Base-by-base conservation (phyloP, 2,888 invertebrate species). In the Allophyes oxyacanthae region DNA sequence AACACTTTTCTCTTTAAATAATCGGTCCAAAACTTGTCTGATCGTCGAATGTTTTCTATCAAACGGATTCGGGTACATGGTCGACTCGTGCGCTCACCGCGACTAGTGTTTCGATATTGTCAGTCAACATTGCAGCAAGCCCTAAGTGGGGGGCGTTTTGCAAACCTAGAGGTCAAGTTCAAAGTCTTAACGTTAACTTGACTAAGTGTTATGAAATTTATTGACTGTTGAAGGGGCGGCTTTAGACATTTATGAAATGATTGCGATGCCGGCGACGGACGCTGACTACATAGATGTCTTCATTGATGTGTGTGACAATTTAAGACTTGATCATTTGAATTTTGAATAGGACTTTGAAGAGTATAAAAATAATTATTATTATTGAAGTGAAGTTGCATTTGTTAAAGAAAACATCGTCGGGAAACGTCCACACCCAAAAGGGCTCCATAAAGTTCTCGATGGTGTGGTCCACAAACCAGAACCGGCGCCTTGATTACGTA, bases 21-120 rank as follows among this genome's bases (percentile, higher is more conserved):
- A 84, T 55, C 94, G 94, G 77, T 96, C 96, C 73, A 96, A 85
- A 74, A 96, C 94, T 85, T 96, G 96, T 59, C 96, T 94, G 76
- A 96, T 96, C 40, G 95, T 95, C 59, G 95, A 96, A 86, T 96
- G 96, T 81, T 96, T 96, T 82, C 96, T 94, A 75, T 96, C 95
- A 84, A 96, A 95, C 72, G 96, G 96, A 83, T 96, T 96, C 15
- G 96, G 96, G 86, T 95, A 96, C 96, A 96, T 96, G 71, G 66
- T 81, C 53, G 59, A 48, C 57, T 64, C 86, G 85, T 84, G 83
- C 83, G 84, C 72, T 68, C 80, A 38, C 64, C 46, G 50, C 72
- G 68, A 66, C 76, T 68, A 45, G 66, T 76, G 68, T 76, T 79
- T 76, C 73, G 71, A 61, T 79, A 80, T 72, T 79, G 64, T 59